These are phyloP conservation scores for Drosophila eohydei DNA, from an alignment of 2,888 invertebrate species.

Conservation along the genomic window DNA sequence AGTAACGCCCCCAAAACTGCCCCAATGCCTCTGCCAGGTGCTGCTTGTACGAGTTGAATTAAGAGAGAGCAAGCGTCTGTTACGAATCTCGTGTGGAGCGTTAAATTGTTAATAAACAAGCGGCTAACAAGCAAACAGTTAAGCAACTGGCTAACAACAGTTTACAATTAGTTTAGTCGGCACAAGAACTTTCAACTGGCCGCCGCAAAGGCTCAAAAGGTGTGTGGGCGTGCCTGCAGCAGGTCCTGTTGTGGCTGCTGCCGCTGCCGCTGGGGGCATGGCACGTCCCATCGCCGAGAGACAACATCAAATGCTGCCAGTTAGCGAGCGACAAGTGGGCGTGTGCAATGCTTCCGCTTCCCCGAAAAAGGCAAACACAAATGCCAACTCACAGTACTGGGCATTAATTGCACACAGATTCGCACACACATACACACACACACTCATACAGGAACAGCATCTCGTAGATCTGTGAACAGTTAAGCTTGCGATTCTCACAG, in stretches of 20 bases:
- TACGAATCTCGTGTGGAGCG: conserved; percentile 59
- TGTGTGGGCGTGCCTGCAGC: conserved; percentile 57
- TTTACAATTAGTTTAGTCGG: conserved; percentile 76
- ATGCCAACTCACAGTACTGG: conserved; percentile 49
- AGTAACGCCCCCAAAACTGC: conserved; percentile 54
- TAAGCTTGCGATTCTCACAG: conserved; percentile 64
- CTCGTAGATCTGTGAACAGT: conserved; percentile 66
- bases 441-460: conserved; percentile 8
- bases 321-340: conserved; percentile 73
- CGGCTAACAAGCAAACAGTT: conserved; percentile 76
- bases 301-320: conserved; percentile 43
- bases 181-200: conserved; percentile 70
- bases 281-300: conserved; percentile 49
- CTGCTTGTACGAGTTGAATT: conserved; percentile 35
- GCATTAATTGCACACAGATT: conserved; percentile 67
- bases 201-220: conserved; percentile 51
- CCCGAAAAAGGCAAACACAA: conserved; percentile 60
- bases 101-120: conserved; percentile 82
- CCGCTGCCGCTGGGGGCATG: conserved; percentile 47
- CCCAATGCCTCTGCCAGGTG: neutral
- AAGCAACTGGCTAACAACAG: conserved; percentile 75
- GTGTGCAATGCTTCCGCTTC: conserved; percentile 74
- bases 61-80: conserved; percentile 47
- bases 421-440: conserved; percentile 32
- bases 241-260: conserved; percentile 40